These are phyloP conservation scores for Endotricha flammealis DNA, from an alignment of 2,888 invertebrate species.

Conservation along the genomic window DNA sequence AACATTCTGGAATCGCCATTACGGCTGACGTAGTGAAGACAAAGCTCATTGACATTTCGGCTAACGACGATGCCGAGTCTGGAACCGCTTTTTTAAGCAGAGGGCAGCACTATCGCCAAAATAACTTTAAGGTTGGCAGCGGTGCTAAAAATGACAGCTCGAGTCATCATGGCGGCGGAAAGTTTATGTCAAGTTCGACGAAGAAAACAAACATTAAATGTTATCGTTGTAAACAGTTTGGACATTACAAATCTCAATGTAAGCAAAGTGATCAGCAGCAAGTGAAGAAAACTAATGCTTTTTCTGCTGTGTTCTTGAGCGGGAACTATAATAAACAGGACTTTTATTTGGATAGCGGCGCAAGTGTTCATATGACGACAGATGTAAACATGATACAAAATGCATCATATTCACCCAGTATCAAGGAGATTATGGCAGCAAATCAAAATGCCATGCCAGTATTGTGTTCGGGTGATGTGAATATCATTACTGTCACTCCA, in stretches of 20 bases:
- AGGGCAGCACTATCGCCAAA: background rate
- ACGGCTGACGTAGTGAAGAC: conserved; percentile 7
- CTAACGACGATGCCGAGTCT: background rate
- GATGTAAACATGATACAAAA: conserved; percentile 11
- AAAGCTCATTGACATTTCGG: conserved; percentile 2
- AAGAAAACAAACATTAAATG: conserved; percentile 9
- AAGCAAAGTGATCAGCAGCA: no score
- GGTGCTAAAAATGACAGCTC: background rate
- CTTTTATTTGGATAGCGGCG: conserved; percentile 19
- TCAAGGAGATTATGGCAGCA: conserved; percentile 17
- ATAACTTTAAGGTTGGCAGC: background rate
- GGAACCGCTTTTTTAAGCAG: background rate
- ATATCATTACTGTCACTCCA: conserved; percentile 12
- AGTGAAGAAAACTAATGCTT: conserved; percentile 11
- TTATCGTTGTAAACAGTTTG: conserved; percentile 15
- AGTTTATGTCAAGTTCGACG: background rate
- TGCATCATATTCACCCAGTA: background rate
- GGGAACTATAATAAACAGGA: conserved; percentile 13
- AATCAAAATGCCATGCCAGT: conserved; percentile 11
- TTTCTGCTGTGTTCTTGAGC: conserved; percentile 17
- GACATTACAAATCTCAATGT: conserved; percentile 15
- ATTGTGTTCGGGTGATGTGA: conserved; percentile 12
- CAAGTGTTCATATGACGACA: conserved; percentile 14
- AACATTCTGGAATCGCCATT: conserved; percentile 13
- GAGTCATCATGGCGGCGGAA: no score